These are phyloP conservation scores for Paracentrotus lividus DNA, from an alignment of 53 echinoderm and acorn worm species.

Conservation along the genomic window DNA sequence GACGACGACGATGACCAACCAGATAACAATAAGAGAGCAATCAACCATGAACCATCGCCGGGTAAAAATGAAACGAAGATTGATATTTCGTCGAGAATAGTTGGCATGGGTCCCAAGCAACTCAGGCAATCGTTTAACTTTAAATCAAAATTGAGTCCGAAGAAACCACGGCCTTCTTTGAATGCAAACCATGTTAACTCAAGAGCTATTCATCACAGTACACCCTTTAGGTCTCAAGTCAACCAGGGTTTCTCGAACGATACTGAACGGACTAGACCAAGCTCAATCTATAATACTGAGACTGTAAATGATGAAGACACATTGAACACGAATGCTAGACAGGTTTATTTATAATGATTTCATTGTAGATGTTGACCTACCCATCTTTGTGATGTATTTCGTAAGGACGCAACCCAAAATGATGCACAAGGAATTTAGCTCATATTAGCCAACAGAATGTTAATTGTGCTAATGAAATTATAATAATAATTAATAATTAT, in stretches of 20 bases:
- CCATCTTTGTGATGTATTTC: not conserved
- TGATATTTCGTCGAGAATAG: constrained; percentile 18
- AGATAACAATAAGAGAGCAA: not conserved
- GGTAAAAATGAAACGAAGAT: not conserved
- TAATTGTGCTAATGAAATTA: too few species aligned
- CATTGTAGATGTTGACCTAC: not conserved
- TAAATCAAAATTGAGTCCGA: not conserved
- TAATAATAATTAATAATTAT: too few species aligned
- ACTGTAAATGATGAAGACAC: not conserved
- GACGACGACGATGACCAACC: not conserved
- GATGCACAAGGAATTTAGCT: too few species aligned
- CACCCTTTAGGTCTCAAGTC: not conserved
- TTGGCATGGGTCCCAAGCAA: constrained; percentile 6
- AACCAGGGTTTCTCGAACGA: constrained; percentile 19
- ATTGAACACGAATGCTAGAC: not conserved
- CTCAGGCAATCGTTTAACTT: not conserved
- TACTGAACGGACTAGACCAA: not conserved
- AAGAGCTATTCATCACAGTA: not conserved
- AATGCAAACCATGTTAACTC: constrained; percentile 49
- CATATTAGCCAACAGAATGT: too few species aligned
- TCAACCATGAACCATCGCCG: not conserved
- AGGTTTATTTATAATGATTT: not conserved
- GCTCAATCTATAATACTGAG: not conserved
- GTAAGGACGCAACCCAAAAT: too few species aligned
- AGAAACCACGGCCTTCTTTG: not conserved